Evolutionary conservation across 1,140 invertebrate genomes (phyloP).

Genomic region (Drosophila albomicans): DNA sequence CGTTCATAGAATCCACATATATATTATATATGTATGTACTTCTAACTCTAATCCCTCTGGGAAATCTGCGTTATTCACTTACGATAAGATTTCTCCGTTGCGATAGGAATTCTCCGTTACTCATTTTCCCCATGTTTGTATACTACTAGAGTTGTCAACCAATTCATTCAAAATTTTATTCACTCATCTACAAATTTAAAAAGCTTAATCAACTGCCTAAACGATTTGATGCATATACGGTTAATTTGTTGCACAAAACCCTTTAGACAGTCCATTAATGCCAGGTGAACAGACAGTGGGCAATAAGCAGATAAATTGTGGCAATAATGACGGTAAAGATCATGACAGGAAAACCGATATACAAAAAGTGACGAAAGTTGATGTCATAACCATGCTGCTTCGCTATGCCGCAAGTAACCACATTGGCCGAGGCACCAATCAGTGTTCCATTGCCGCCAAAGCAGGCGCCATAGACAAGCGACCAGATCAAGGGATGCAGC

Average conservation of each 20-base stretch:
- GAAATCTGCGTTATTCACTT: too few relatives aligned
- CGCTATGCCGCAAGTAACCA: slow-evolving; percentile 91
- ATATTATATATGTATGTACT: too few relatives aligned
- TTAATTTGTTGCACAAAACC: background rate
- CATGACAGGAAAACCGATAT: slow-evolving; percentile 91
- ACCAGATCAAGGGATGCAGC: slow-evolving; percentile 89
- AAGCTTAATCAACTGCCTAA: background rate
- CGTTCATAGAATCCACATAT: too few relatives aligned
- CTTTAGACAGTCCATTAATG: slow-evolving; percentile 16
- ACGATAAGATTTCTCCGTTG: too few relatives aligned
- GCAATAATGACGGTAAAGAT: slow-evolving; percentile 87
- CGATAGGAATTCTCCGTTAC: too few relatives aligned
- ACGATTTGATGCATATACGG: background rate
- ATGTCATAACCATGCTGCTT: slow-evolving; percentile 93
- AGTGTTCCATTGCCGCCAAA: slow-evolving; percentile 92
- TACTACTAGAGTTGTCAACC: background rate
- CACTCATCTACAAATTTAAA: too few relatives aligned
- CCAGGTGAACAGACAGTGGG: slow-evolving; percentile 88
- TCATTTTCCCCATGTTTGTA: too few relatives aligned
- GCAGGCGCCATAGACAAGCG: slow-evolving; percentile 90
- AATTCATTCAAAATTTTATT: slow-evolving; percentile 8
- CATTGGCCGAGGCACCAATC: slow-evolving; percentile 92
- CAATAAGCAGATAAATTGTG: slow-evolving; percentile 88
- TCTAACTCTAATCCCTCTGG: too few relatives aligned
- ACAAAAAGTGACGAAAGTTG: slow-evolving; percentile 86